Conservation (phyloP, 1,140 invertebrate genomes). For the Drosophila kurseongensis region DNA sequence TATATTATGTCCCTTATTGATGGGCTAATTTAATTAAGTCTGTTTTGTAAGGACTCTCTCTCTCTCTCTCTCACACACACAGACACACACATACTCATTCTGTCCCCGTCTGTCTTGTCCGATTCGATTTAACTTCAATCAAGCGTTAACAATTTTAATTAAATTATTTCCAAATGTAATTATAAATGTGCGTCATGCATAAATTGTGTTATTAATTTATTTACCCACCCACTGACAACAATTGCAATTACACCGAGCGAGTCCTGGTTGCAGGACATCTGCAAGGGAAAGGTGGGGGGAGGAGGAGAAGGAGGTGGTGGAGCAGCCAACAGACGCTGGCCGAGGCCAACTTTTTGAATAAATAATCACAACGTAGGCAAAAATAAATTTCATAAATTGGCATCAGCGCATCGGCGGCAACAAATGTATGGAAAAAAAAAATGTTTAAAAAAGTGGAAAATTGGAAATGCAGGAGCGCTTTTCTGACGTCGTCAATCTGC, state of each 20-base stretch:
- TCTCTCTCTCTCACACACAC: neutral
- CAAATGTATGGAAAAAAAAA: constrained; percentile 9
- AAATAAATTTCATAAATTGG: constrained; percentile 80
- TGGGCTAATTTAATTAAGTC: constrained; percentile 78
- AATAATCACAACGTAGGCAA: constrained; percentile 82
- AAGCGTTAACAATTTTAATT: constrained; percentile 83
- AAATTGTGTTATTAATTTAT: constrained; percentile 83
- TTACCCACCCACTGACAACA: constrained; percentile 49
- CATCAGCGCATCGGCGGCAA: constrained; percentile 18
- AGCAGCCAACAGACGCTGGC: constrained; percentile 16
- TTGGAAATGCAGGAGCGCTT: constrained; percentile 22
- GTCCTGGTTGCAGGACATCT: constrained; percentile 30
- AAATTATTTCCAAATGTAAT: constrained; percentile 83
- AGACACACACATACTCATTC: neutral
- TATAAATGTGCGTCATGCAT: constrained; percentile 81
- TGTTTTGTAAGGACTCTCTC: constrained; percentile 32
- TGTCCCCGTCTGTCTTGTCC: constrained; percentile 26
- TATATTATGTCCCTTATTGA: constrained; percentile 47
- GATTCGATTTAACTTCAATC: constrained; percentile 79
- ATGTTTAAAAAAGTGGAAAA: constrained; percentile 9
- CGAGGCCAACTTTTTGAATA: constrained; percentile 74
- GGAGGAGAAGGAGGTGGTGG: neutral
- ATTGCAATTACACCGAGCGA: constrained; percentile 49
- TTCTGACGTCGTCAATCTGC: constrained; percentile 67
- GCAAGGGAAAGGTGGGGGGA: neutral